Evolutionary conservation across 1,140 invertebrate species (phyloP).

Genomic region (Drosophila eugracilis): DNA sequence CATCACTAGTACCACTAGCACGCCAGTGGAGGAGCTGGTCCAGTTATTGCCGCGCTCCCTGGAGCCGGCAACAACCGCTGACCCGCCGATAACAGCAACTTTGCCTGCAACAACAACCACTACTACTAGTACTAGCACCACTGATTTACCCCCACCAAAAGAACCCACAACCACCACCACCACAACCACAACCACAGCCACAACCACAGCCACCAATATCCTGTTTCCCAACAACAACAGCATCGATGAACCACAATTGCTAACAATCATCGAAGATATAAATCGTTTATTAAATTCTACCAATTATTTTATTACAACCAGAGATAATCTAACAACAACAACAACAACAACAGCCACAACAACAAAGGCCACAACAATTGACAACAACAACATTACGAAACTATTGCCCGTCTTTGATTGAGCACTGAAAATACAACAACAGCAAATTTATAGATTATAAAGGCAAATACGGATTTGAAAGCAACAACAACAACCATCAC

Average conservation of each 20-base stretch:
- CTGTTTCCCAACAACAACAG: constrained; percentile 53
- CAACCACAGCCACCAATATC: constrained; percentile 36
- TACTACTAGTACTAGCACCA: constrained; percentile 29
- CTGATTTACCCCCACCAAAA: constrained; percentile 32
- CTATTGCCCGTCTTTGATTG: constrained; percentile 70
- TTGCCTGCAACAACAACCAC: constrained; percentile 15
- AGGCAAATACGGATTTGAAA: constrained; percentile 32
- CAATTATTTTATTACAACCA: constrained; percentile 85
- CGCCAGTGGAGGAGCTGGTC: constrained; percentile 11
- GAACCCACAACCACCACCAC: constrained; percentile 36
- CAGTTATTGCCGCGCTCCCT: constrained; percentile 48
- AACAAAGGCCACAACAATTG: constrained; percentile 50
- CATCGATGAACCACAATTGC: constrained; percentile 77
- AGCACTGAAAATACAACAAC: constrained; percentile 2
- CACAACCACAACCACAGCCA: constrained; percentile 42
- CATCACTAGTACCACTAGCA: constrained; percentile 22
- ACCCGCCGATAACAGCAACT: too few species aligned
- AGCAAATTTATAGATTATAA: constrained; percentile 1
- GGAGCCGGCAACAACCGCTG: too few species aligned
- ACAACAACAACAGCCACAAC: constrained; percentile 50
- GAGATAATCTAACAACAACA: constrained; percentile 78
- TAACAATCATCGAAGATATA: constrained; percentile 78
- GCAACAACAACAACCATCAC: constrained; percentile 27
- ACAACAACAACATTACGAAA: constrained; percentile 72
- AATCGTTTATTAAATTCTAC: constrained; percentile 85